Evolutionary conservation across 2,888 invertebrate species (phyloP).

Genomic region (Hartigia nigra): DNA sequence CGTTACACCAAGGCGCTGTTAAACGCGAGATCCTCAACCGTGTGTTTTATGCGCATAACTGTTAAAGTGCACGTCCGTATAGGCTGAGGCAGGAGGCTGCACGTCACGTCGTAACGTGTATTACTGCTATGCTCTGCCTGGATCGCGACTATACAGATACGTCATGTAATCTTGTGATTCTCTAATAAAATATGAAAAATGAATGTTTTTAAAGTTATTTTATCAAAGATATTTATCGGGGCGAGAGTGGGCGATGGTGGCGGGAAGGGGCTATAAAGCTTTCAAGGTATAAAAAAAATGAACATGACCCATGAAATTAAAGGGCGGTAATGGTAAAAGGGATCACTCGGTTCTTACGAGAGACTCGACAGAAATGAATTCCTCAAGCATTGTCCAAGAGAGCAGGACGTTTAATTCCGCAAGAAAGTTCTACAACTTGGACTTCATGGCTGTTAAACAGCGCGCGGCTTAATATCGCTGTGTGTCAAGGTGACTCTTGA

Average conservation of each 20-base stretch:
- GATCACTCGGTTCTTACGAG: not conserved
- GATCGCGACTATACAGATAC: not conserved
- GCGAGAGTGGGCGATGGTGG: no score
- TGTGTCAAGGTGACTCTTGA: conserved; percentile 1
- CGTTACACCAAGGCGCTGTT: conserved; percentile 49
- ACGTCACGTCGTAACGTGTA: conserved; percentile 7
- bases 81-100: not conserved
- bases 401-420: not conserved
- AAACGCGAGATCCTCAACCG: conserved; percentile 37
- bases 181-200: not conserved
- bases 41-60: conserved; percentile 45
- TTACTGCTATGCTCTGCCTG: conserved; percentile 1
- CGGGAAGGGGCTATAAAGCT: no score
- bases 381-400: not conserved
- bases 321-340: not conserved
- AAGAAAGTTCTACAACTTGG: not conserved
- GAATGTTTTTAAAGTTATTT: not conserved
- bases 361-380: not conserved
- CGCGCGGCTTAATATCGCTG: conserved; percentile 1
- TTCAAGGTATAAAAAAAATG: not conserved
- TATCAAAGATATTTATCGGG: not conserved
- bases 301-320: not conserved
- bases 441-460: not conserved
- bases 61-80: conserved; percentile 20
- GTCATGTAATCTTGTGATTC: not conserved